phyloP scores from a whole-genome alignment of 2,797 vertebrate species.

The Todus mexicanus region DNA sequence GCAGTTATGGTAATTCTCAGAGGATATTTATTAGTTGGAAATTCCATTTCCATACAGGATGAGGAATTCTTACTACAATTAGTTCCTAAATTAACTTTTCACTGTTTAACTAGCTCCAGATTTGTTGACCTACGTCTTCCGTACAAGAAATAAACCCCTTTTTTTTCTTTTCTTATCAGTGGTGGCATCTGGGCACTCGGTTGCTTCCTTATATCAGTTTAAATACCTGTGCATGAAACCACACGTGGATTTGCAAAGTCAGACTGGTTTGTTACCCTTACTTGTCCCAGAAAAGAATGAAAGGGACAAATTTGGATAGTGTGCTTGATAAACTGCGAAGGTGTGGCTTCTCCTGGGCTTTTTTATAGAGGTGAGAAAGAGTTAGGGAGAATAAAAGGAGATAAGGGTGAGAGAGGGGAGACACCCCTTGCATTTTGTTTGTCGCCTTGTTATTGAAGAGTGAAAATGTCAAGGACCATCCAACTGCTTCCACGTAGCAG shows the following conservation, averaged over 20 bases:
- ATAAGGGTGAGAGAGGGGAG: not conserved
- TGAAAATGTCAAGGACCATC: not conserved
- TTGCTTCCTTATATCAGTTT: not conserved
- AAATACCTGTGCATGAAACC: not conserved
- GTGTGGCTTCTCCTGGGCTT: not conserved
- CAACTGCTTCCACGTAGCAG: not conserved
- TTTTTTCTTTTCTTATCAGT: not conserved
- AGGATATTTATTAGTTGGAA: constrained; percentile 14
- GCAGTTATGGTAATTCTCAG: constrained; percentile 19
- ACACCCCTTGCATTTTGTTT: not conserved
- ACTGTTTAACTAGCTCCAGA: not conserved
- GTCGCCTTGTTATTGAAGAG: not conserved
- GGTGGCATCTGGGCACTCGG: not conserved
- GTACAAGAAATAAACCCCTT: not conserved
- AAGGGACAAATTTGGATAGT: not conserved
- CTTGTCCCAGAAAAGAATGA: not conserved
- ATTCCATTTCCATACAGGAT: not conserved
- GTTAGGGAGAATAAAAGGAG: not conserved
- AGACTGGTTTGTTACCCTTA: not conserved
- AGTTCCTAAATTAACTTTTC: not conserved
- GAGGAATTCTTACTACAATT: not conserved
- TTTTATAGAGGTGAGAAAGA: not conserved
- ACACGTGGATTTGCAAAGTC: not conserved
- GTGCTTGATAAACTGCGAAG: not conserved
- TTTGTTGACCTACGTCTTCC: not conserved